A percentile compares a stretch with the other conserved stretches of the same genome.
These are phyloP conservation scores for Andrena flavipes DNA, from an alignment of 2,888 invertebrate species.

Conservation along the genomic window DNA sequence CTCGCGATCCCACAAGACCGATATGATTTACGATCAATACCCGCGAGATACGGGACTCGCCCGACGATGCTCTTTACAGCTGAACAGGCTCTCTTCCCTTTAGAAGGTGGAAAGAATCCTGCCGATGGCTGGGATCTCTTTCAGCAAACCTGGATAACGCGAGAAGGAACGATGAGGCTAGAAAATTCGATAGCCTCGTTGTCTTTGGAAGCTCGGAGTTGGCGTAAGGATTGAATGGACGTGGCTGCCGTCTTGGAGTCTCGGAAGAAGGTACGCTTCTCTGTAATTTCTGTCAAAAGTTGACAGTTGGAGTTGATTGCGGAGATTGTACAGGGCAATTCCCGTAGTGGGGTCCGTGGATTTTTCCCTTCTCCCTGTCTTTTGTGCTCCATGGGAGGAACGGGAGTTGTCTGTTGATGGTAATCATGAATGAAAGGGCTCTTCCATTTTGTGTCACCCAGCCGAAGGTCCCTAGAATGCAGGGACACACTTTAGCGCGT, in stretches of 20 bases:
- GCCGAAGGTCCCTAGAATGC: constrained; percentile 37
- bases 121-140: background rate
- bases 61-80: background rate
- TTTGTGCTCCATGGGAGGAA: background rate
- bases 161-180: background rate
- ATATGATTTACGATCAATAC: constrained; percentile 56
- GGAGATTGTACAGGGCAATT: background rate
- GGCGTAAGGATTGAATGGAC: background rate
- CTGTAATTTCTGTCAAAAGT: background rate
- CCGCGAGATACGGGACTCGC: constrained; percentile 11
- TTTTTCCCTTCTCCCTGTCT: background rate
- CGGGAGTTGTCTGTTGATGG: constrained; percentile 24
- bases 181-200: background rate
- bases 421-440: constrained; percentile 29
- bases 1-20: constrained; percentile 35
- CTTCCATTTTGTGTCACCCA: constrained; percentile 24
- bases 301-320: background rate
- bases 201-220: background rate
- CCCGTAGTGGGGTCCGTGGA: too few species aligned
- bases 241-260: background rate
- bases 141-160: background rate
- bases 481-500: constrained; percentile 53
- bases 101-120: background rate
- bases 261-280: background rate
- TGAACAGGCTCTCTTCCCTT: background rate